Evolutionary conservation across 2,797 vertebrate species (phyloP).

Genomic region (Microctenopoma stevenorrisi): DNA sequence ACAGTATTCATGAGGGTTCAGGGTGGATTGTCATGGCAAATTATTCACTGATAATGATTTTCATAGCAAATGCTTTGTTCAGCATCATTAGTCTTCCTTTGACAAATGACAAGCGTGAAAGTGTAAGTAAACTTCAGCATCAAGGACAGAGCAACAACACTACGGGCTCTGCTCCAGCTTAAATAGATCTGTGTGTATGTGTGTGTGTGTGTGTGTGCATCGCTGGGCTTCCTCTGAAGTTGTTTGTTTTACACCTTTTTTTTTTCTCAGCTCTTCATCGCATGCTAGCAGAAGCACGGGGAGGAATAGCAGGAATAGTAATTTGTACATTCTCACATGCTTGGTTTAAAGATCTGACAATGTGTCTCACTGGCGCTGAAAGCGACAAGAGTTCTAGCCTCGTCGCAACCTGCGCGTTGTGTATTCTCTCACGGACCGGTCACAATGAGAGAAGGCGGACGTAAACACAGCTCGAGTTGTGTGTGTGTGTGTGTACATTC

Average conservation of each 20-base stretch:
- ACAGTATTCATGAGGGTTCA: slow-evolving; percentile 36
- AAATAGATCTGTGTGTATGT: slow-evolving; percentile 51
- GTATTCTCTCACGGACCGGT: slow-evolving; percentile 23
- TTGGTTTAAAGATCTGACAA: slow-evolving; percentile 48
- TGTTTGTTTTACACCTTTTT: slow-evolving; percentile 62
- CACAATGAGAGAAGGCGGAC: slow-evolving; percentile 28
- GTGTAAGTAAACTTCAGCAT: slow-evolving; percentile 45
- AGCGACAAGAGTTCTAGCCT: slow-evolving; percentile 38
- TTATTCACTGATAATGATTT: slow-evolving; percentile 52
- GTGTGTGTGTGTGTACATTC: background rate
- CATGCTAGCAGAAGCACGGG: slow-evolving; percentile 41
- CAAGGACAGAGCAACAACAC: slow-evolving; percentile 45
- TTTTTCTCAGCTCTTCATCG: slow-evolving; percentile 29
- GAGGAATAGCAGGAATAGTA: slow-evolving; percentile 29
- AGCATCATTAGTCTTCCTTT: slow-evolving; percentile 41
- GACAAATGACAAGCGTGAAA: slow-evolving; percentile 43
- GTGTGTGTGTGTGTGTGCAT: slow-evolving; percentile 15
- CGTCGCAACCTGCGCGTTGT: slow-evolving; percentile 39
- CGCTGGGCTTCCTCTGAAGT: slow-evolving; percentile 37
- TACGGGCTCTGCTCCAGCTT: slow-evolving; percentile 31
- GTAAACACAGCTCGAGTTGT: slow-evolving; percentile 6
- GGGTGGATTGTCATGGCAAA: slow-evolving; percentile 33
- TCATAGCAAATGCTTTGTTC: slow-evolving; percentile 38
- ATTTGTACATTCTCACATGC: slow-evolving; percentile 53
- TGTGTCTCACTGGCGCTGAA: slow-evolving; percentile 36